A percentile compares a stretch with the other conserved stretches of the same genome.
These are phyloP conservation scores for Smittia sp. DNA, from an alignment of 2,888 invertebrate genomes.

Conservation along the genomic window DNA sequence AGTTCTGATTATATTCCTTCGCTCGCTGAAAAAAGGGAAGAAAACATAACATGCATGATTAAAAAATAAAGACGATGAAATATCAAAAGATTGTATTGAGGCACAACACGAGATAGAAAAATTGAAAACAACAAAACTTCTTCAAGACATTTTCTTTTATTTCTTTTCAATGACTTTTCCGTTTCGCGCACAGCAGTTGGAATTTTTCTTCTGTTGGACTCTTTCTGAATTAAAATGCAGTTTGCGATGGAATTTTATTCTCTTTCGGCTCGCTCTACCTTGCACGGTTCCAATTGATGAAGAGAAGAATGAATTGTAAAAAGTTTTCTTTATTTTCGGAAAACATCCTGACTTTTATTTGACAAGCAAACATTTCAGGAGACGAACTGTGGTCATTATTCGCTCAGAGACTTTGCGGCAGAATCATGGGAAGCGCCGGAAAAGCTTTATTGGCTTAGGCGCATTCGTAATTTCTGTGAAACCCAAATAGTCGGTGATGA, in stretches of 20 bases:
- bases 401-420: background rate
- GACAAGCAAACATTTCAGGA: background rate
- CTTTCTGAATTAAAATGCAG: constrained; percentile 10
- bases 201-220: background rate
- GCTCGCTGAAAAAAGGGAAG: constrained; percentile 3
- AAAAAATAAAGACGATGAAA: constrained; percentile 34
- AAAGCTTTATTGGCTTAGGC: background rate
- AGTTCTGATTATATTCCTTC: background rate
- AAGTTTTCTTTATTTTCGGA: background rate
- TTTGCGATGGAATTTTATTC: constrained; percentile 5
- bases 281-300: constrained; percentile 20
- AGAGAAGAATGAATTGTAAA: constrained; percentile 8
- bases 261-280: background rate
- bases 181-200: constrained; percentile 8
- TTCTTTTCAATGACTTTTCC: constrained; percentile 28
- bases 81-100: constrained; percentile 26
- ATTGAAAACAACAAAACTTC: constrained; percentile 8
- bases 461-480: background rate
- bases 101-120: constrained; percentile 1
- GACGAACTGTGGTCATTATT: background rate
- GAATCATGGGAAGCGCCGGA: background rate
- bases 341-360: constrained; percentile 26
- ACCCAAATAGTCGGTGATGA: background rate
- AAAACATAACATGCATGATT: constrained; percentile 34
- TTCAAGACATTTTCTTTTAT: constrained; percentile 24